A percentile compares a stretch with the other conserved stretches of the same genome.
These are phyloP conservation scores for Ceramica pisi DNA, from an alignment of 2,888 invertebrate genomes.

Conservation along the genomic window DNA sequence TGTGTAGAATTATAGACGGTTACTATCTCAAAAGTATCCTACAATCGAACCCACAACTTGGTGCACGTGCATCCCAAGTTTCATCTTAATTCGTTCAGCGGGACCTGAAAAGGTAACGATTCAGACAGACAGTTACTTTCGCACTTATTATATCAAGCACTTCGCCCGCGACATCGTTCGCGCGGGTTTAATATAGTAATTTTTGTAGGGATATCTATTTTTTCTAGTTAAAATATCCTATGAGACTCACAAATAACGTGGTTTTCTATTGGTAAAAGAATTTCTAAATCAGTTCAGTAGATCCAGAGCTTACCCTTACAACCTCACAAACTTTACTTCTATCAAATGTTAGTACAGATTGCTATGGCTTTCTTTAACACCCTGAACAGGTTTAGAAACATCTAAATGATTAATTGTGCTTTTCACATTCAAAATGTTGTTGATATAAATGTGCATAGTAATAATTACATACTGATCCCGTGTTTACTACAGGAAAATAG, in stretches of 20 bases:
- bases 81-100: background rate
- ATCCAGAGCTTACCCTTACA: too few relatives aligned
- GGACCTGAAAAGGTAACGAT: background rate
- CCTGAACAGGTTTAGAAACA: background rate
- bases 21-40: background rate
- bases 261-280: too few relatives aligned
- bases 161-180: too few relatives aligned
- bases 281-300: too few relatives aligned
- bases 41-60: too few relatives aligned
- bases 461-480: conserved; percentile 35
- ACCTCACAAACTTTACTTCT: too few relatives aligned
- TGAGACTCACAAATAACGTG: too few relatives aligned
- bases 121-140: background rate
- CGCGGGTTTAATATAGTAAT: too few relatives aligned
- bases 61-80: background rate
- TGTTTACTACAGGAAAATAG: conserved; percentile 23
- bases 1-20: background rate
- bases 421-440: background rate
- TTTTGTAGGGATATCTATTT: too few relatives aligned
- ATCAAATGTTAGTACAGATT: too few relatives aligned
- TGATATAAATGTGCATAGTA: background rate
- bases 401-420: background rate
- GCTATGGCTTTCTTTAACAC: background rate
- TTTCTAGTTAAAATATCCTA: too few relatives aligned
- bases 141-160: background rate